A percentile compares a stretch with the other conserved stretches of the same genome.
These are phyloP conservation scores for Limnephilus rhombicus DNA, from an alignment of 2,888 invertebrate genomes.

Conservation along the genomic window DNA sequence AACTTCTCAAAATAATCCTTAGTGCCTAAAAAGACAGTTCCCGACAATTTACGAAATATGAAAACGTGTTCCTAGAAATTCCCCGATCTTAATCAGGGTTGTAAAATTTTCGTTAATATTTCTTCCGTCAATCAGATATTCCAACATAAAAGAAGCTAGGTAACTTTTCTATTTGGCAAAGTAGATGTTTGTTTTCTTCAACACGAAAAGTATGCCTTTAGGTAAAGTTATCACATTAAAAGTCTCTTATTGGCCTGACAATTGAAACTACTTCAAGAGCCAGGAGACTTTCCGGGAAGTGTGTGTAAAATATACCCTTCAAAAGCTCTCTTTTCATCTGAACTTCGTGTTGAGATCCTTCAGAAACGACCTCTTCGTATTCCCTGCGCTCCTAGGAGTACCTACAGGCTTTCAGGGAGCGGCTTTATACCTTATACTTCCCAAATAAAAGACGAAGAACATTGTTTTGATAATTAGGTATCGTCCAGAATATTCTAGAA, in stretches of 20 bases:
- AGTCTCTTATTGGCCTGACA: slow-evolving; percentile 28
- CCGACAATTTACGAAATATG: neutral
- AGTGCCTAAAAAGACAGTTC: neutral
- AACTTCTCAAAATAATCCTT: neutral
- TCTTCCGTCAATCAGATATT: neutral
- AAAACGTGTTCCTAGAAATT: neutral
- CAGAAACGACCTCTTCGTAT: slow-evolving; percentile 40
- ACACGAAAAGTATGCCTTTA: neutral
- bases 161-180: neutral
- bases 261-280: slow-evolving; percentile 34
- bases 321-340: slow-evolving; percentile 43
- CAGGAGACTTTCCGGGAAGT: neutral
- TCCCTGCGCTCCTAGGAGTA: neutral
- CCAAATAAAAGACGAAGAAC: neutral
- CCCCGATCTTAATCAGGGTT: neutral
- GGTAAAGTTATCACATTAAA: slow-evolving; percentile 37
- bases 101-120: neutral
- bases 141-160: neutral
- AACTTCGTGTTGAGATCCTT: slow-evolving; percentile 43
- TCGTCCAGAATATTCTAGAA: neutral
- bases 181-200: slow-evolving; percentile 2
- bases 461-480: slow-evolving; percentile 24
- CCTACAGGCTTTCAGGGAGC: neutral
- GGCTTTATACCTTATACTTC: neutral
- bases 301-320: slow-evolving; percentile 9